A percentile compares a stretch with the other conserved stretches of the same genome.
Evolutionary conservation across 2,113 vertebrate genomes (phyloP).

Genomic region (Stigmatopora argus): DNA sequence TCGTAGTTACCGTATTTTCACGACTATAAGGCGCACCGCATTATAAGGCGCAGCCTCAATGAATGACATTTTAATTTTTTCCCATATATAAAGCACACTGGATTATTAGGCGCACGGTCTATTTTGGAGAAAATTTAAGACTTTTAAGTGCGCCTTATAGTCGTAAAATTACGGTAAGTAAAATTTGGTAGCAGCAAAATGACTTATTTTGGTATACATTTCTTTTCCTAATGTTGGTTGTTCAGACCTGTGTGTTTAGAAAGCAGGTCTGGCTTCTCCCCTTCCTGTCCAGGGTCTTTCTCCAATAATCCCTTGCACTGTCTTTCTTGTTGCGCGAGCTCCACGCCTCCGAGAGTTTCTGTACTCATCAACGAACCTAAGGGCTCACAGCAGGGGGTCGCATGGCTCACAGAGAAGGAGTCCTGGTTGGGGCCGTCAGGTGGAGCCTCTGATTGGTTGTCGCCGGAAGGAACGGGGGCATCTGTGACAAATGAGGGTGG

Average conservation of each 20-base stretch:
- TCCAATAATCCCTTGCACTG: slow-evolving; percentile 10
- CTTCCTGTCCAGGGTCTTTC: slow-evolving; percentile 25
- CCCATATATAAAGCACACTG: no score
- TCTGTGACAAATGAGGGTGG: slow-evolving; percentile 12
- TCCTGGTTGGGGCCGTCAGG: slow-evolving; percentile 41
- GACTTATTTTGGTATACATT: background rate
- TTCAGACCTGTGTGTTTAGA: slow-evolving; percentile 55
- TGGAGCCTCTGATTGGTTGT: slow-evolving; percentile 27
- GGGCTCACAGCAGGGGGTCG: slow-evolving; percentile 44
- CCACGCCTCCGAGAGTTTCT: slow-evolving; percentile 47
- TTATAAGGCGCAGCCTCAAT: no score
- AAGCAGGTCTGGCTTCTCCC: slow-evolving; percentile 37
- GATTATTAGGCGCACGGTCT: no score
- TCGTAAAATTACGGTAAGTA: no score
- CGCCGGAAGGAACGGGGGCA: slow-evolving; percentile 14
- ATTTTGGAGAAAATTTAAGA: no score
- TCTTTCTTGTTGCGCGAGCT: slow-evolving; percentile 35
- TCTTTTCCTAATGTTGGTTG: background rate
- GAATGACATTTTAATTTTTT: no score
- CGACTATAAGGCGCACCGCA: no score
- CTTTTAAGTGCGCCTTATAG: no score
- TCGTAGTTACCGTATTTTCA: no score
- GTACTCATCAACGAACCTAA: slow-evolving; percentile 27
- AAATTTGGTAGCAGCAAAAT: no score
- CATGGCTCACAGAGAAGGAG: slow-evolving; percentile 61